These are phyloP conservation scores for Oncorhynchus clarkii DNA, from an alignment of 2,113 vertebrate genomes.

Conservation along the genomic window DNA sequence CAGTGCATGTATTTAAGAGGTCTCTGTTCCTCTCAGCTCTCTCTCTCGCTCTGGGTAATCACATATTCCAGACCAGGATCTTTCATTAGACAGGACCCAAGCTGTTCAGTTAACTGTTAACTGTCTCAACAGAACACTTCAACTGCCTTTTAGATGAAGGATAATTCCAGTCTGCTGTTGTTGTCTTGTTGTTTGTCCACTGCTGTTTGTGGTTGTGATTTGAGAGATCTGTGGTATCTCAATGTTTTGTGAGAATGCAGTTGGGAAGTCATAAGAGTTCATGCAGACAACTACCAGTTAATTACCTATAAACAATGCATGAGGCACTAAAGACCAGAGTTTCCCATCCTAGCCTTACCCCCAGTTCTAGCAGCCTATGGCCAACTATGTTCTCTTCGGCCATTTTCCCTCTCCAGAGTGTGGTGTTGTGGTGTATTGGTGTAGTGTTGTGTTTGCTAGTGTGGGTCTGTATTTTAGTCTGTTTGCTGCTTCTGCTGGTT, in stretches of 20 bases:
- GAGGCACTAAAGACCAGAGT: no score
- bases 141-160: constrained; percentile 20
- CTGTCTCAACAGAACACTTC: constrained; percentile 24
- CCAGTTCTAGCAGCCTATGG: not conserved
- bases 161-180: not conserved
- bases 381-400: not conserved
- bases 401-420: not conserved
- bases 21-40: constrained; percentile 20
- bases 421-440: not conserved
- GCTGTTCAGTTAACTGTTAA: constrained; percentile 32
- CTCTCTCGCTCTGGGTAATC: constrained; percentile 18
- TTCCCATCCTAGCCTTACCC: no score
- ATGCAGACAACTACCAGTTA: not conserved
- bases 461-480: not conserved
- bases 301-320: not conserved
- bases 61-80: constrained; percentile 40
- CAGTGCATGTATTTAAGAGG: constrained; percentile 38
- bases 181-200: not conserved
- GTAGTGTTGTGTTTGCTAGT: not conserved
- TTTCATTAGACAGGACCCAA: constrained; percentile 33
- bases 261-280: not conserved
- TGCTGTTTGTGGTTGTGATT: not conserved
- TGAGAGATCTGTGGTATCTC: not conserved
- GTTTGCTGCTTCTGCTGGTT: constrained; percentile 19
- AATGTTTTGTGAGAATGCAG: not conserved